Percentiles rank a stretch among this genome's conserved stretches.
Evolutionary conservation across 1,140 invertebrate species (phyloP).

Genomic region (Formica selysi): DNA sequence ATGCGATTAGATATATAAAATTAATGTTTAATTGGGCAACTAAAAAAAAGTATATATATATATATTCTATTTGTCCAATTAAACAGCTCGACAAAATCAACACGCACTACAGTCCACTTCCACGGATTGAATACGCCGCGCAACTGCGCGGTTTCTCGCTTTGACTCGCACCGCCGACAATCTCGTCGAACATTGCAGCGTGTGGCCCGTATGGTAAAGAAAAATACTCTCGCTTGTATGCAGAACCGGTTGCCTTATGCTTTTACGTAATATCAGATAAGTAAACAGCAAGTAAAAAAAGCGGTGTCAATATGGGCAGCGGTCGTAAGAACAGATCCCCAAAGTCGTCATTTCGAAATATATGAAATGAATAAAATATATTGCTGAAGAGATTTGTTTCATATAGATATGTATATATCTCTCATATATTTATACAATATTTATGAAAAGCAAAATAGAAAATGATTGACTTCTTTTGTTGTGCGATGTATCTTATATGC

Average conservation of each 20-base stretch:
- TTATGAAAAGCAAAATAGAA: conserved; percentile 5
- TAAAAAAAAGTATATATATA: background rate
- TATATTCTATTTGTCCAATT: background rate
- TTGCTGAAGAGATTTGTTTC: too few species aligned
- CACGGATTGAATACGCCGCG: background rate
- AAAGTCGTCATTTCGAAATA: background rate
- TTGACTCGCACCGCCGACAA: background rate
- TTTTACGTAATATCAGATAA: conserved; percentile 14
- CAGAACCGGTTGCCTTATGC: background rate
- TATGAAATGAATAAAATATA: background rate
- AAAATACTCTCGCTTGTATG: background rate
- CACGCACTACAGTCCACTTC: background rate
- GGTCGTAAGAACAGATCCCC: background rate
- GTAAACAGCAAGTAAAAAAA: background rate
- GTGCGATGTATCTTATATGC: too few species aligned
- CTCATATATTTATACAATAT: conserved; percentile 10
- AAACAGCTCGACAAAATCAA: background rate
- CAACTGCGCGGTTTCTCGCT: conserved; percentile 9
- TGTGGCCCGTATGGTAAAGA: background rate
- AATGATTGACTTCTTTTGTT: too few species aligned
- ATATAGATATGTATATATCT: too few species aligned
- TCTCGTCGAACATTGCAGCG: background rate
- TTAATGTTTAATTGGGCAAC: too few species aligned
- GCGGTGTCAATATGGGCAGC: background rate
- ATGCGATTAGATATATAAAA: too few species aligned